Base-by-base conservation (phyloP, 1,140 invertebrate species). In the Calephelis nemesis region DNA sequence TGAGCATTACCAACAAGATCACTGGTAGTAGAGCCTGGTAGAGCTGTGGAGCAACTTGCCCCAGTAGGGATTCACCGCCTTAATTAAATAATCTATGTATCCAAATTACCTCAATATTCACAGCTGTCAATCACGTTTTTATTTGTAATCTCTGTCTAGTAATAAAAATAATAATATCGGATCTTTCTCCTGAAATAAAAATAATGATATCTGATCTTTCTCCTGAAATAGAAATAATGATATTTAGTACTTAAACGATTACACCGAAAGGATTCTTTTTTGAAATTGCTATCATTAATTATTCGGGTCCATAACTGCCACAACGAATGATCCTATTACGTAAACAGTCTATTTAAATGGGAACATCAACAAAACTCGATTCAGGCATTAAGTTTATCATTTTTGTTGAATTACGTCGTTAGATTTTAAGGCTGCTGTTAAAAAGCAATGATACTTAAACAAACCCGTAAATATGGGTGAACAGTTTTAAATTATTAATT, bases 321-420 rank as follows among this genome's bases (percentile, higher is more conserved):
- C 52, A 39, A 58, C 52, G 8, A 58, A 58, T 58, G 52, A 30
- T 39, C 52, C 52, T 58, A 58, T 58, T 58, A 58, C 52, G 52
- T 58, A 39, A 58, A 58, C 52, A 58, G 52, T 15, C 52, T 11
- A 58, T 58, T 58, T 58, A 58, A 58, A 39, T 58, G 52, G 11
- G 9, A 58, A 58, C 52, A 58, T 58, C 52, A 58, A 58, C 52
- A 58, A 58, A 58, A 58, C 52, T 58, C 13, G 15, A 58, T 58
- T 58, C 52, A 58, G 9, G 10, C 52, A 58, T 58, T 39, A 39
- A 58, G 19, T 39, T 58, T 58, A 58, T 58, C 52, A 39, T 58
- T 58, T 58, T 58, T 11, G 52, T 30, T 58, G 19, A 50, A 58
- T 58, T 58, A 58, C 19, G 10, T 58, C 30, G 52, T 58, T 58